phyloP scores from a whole-genome alignment of 2,888 invertebrate genomes.

The Xanthorhoe spadicearia region DNA sequence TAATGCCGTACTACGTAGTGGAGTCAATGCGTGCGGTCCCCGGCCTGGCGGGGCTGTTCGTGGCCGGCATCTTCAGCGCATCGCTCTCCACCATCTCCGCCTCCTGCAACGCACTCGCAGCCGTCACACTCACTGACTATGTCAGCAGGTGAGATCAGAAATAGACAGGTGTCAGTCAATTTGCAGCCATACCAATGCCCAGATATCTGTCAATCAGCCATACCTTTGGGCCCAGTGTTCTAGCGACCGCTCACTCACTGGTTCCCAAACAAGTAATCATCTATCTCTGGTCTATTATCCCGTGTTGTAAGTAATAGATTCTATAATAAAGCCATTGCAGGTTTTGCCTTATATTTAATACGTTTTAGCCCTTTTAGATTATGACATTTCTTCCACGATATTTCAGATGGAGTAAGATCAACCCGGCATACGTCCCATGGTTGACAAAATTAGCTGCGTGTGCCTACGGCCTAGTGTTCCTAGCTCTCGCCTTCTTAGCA shows the following conservation, averaged over 20 bases:
- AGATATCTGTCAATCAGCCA: too few species aligned
- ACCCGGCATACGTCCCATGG: constrained; percentile 71
- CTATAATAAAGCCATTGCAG: too few species aligned
- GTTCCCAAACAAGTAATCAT: too few species aligned
- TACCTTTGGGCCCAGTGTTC: too few species aligned
- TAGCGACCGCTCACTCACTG: too few species aligned
- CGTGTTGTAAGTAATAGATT: too few species aligned
- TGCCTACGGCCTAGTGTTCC: constrained; percentile 89
- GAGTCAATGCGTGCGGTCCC: constrained; percentile 87
- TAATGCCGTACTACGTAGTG: constrained; percentile 92
- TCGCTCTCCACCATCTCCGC: constrained; percentile 96
- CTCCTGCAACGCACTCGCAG: constrained; percentile 94
- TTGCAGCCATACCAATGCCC: too few species aligned
- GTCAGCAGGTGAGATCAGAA: constrained; percentile 78
- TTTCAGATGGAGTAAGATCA: constrained; percentile 68
- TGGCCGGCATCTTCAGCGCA: constrained; percentile 96
- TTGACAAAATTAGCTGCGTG: constrained; percentile 89
- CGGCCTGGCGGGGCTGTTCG: constrained; percentile 94
- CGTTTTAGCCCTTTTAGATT: background rate
- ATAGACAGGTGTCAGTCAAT: too few species aligned
- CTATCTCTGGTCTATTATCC: too few species aligned
- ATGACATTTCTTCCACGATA: background rate
- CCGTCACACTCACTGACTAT: constrained; percentile 95
- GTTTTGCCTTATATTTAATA: too few species aligned
- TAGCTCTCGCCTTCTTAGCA: constrained; percentile 93